Evolutionary conservation across 2,888 invertebrate genomes (phyloP), one percentile per base, ranked within the genome.

Genomic region (Chymomyza amoena): DNA sequence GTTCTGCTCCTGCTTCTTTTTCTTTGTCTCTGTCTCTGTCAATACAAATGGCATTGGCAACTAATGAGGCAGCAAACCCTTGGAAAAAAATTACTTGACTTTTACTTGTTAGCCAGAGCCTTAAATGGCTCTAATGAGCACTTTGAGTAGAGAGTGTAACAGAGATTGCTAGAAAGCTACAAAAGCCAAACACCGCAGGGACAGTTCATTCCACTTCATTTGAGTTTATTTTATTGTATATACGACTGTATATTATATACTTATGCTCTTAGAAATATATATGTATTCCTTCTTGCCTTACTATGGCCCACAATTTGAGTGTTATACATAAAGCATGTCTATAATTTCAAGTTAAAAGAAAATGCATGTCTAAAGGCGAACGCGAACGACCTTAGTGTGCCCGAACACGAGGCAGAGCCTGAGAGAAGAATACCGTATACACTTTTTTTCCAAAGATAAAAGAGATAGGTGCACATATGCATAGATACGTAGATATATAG

Each of bases 311-410:
- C 64, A 61, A 69, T 6, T 60, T 13, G 57, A 25, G 6, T 13
- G 57, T 9, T 66, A 59, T 57, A 62, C 60, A 69, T 64, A 66
- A 68, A 60, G 28, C 57, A 56, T 65, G 67, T 68, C 61, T 75
- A 66, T 72, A 66, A 73, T 71, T 73, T 70, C 54, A 65, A 77
- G 75, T 78, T 74, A 57, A 28, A 25, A 36, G 59, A 60, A 69
- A 36, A 32, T 32, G 32, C 32, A 7, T 32, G 7, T 32, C 32
- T 32, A 6, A 5, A 32, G 7, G 32, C 32, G 9, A 4, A 32
- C 4, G 32, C 7, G 32, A 32, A 6, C 32, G 32, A 32, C 32
- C 7, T 32, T 5, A 7, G 9, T 7, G 7, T 32, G 7, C 9
- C 32, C 32, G 9, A 7, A 7, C 6, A 32, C 6, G 32, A 32